These are phyloP conservation scores for Protonibea diacanthus DNA, from an alignment of 2,797 vertebrate genomes.

Conservation along the genomic window DNA sequence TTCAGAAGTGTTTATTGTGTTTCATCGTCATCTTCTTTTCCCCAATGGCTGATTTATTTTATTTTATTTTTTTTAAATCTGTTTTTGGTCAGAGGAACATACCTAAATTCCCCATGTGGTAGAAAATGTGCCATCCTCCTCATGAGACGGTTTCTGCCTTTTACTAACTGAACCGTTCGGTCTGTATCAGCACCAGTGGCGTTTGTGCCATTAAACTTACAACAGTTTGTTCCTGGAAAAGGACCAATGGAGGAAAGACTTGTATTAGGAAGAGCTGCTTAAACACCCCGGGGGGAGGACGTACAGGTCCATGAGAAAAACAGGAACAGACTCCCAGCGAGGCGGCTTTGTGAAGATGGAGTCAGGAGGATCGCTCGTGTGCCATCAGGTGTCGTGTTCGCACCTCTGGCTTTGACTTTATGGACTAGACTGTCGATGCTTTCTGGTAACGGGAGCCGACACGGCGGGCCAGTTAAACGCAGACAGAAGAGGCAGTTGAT, in stretches of 20 bases:
- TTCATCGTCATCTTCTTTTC: slow-evolving; percentile 47
- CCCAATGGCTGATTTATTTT: slow-evolving; percentile 18
- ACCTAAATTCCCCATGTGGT: slow-evolving; percentile 42
- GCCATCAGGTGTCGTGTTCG: slow-evolving; percentile 22
- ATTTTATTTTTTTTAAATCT: neutral
- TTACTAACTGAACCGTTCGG: slow-evolving; percentile 49
- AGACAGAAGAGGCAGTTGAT: slow-evolving; percentile 56
- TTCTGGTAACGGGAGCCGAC: slow-evolving; percentile 37
- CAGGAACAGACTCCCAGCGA: slow-evolving; percentile 2
- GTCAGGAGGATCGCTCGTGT: slow-evolving; percentile 18
- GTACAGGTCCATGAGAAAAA: slow-evolving; percentile 18
- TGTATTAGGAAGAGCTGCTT: slow-evolving; percentile 44
- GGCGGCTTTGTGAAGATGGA: slow-evolving; percentile 23
- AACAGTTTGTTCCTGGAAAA: slow-evolving; percentile 58
- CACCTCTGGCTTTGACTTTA: slow-evolving; percentile 47
- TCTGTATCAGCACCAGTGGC: slow-evolving; percentile 63
- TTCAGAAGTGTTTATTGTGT: slow-evolving; percentile 72
- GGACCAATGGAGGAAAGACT: slow-evolving; percentile 71
- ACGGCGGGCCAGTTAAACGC: slow-evolving; percentile 57
- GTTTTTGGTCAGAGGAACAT: slow-evolving; percentile 42
- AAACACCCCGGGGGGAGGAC: slow-evolving; percentile 35
- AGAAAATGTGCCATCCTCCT: slow-evolving; percentile 68
- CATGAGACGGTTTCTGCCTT: slow-evolving; percentile 64
- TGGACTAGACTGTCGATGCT: slow-evolving; percentile 47
- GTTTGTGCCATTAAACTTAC: slow-evolving; percentile 52